phyloP scores from a whole-genome alignment of 2,113 vertebrate genomes.

The Chiloscyllium plagiosum region DNA sequence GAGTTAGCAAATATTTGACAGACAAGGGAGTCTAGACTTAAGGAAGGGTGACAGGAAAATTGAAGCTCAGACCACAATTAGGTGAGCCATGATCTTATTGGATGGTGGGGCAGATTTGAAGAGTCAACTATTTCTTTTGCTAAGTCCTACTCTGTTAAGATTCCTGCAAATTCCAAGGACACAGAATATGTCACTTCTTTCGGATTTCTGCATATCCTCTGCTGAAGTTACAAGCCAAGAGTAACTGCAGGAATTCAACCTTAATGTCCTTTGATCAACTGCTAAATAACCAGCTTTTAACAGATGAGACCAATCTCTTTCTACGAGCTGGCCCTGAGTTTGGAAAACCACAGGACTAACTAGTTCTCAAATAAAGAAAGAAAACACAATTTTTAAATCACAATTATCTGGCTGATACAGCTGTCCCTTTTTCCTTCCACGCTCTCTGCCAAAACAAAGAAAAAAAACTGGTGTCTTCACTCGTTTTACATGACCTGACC shows the following conservation, averaged over 20 bases:
- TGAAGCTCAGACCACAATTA: too few species aligned
- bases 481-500: constrained; percentile 58
- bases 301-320: constrained; percentile 19
- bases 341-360: neutral
- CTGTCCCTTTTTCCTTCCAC: constrained; percentile 44
- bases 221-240: neutral
- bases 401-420: constrained; percentile 51
- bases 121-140: too few species aligned
- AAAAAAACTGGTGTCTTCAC: constrained; percentile 47
- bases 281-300: neutral
- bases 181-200: neutral
- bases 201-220: neutral
- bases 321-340: neutral
- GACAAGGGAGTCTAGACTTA: too few species aligned
- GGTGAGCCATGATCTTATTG: too few species aligned
- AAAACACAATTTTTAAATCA: constrained; percentile 36
- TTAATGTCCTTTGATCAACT: neutral
- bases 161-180: neutral
- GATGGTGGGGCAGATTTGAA: too few species aligned
- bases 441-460: constrained; percentile 53
- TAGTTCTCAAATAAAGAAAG: constrained; percentile 15
- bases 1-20: too few species aligned
- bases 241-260: neutral
- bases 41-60: too few species aligned
- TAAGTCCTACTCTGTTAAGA: neutral